These are phyloP conservation scores for Aphidius gifuensis DNA, from an alignment of 1,140 invertebrate species.

Conservation along the genomic window DNA sequence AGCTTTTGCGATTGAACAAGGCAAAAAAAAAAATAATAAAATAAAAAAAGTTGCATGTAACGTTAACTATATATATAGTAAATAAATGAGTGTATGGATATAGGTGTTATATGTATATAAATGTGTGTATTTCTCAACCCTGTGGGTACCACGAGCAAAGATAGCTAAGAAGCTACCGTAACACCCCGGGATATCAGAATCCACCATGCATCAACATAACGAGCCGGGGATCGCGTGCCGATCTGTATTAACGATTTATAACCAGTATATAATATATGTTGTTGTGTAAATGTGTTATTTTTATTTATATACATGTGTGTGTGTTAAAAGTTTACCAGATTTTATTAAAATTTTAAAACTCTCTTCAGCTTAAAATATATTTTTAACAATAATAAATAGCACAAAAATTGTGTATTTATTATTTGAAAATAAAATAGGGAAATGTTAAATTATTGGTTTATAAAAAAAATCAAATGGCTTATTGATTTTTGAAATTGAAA, in stretches of 20 bases:
- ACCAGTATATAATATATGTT: conserved; percentile 28
- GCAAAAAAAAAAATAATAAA: background rate
- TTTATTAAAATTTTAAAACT: too few species aligned
- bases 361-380: too few species aligned
- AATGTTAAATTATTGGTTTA: too few species aligned
- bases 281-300: background rate
- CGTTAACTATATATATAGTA: too few species aligned
- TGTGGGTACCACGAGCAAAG: conserved; percentile 31
- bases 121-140: conserved; percentile 38
- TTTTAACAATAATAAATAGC: too few species aligned
- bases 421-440: too few species aligned
- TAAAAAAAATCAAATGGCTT: too few species aligned
- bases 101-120: conserved; percentile 31
- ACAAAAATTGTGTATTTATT: too few species aligned
- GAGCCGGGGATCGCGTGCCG: conserved; percentile 55
- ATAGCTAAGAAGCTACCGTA: conserved; percentile 49
- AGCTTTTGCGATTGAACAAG: conserved; percentile 10
- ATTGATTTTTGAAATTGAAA: too few species aligned
- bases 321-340: too few species aligned
- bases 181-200: conserved; percentile 50
- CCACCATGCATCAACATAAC: conserved; percentile 54
- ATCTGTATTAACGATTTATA: conserved; percentile 57
- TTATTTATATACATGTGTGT: background rate
- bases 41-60: background rate
- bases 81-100: too few species aligned